Evolutionary conservation across 2,888 invertebrate species (phyloP).

Genomic region (Theodoxus fluviatilis): DNA sequence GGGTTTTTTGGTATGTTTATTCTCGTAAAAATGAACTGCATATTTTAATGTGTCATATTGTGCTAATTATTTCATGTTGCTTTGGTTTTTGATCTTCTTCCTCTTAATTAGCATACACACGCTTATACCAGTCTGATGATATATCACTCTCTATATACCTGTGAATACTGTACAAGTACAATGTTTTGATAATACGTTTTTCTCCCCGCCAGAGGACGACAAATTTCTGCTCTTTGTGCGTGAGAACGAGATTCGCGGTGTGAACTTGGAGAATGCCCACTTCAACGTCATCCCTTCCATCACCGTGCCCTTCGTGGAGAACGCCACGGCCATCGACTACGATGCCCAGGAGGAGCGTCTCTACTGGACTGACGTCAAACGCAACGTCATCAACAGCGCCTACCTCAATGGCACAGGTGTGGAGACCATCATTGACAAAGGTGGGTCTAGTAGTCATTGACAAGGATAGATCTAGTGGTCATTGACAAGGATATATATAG

Average conservation of each 20-base stretch:
- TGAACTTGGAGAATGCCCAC: constrained; percentile 79
- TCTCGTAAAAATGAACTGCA: too few relatives aligned
- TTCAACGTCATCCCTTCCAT: constrained; percentile 84
- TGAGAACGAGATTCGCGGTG: constrained; percentile 74
- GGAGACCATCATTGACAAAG: constrained; percentile 78
- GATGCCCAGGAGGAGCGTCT: constrained; percentile 70
- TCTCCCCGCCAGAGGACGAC: constrained; percentile 73
- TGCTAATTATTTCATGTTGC: too few relatives aligned
- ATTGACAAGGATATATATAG: constrained; percentile 75
- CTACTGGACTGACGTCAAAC: constrained; percentile 77
- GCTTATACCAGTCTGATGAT: background rate
- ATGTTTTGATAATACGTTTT: background rate
- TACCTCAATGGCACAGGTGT: constrained; percentile 75
- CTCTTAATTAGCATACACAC: too few relatives aligned
- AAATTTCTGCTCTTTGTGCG: constrained; percentile 79
- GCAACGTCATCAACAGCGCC: constrained; percentile 77
- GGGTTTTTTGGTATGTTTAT: too few relatives aligned
- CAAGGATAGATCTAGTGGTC: too few relatives aligned
- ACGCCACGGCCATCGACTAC: constrained; percentile 73
- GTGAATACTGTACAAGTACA: background rate
- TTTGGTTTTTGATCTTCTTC: too few relatives aligned
- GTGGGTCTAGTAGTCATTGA: too few relatives aligned
- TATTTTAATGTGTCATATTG: too few relatives aligned
- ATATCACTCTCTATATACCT: background rate
- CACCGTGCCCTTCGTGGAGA: constrained; percentile 75